Percentiles rank a stretch among this genome's conserved stretches.
Evolutionary conservation across 2,888 invertebrate species (phyloP).

Genomic region (Drosophila formosana): DNA sequence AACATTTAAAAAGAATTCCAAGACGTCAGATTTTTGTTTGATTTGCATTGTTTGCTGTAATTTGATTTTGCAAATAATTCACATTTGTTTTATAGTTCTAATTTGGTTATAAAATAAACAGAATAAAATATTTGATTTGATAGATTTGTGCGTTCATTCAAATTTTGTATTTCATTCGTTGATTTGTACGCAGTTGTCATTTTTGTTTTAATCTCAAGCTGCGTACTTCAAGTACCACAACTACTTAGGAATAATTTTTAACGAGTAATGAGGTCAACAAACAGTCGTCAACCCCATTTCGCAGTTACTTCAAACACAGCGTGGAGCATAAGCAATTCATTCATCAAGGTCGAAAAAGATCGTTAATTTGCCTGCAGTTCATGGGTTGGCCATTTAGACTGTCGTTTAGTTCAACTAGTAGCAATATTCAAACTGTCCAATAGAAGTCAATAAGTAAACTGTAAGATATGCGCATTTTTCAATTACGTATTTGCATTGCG

Average conservation of each 20-base stretch:
- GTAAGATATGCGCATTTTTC: conserved; percentile 75
- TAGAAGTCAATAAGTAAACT: conserved; percentile 74
- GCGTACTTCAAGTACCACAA: neutral
- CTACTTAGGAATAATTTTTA: neutral
- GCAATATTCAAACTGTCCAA: conserved; percentile 66
- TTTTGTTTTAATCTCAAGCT: neutral
- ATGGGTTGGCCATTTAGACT: conserved; percentile 22
- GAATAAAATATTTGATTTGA: neutral
- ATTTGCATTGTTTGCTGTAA: neutral
- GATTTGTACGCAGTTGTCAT: neutral
- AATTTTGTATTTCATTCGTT: neutral
- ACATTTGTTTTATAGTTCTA: neutral
- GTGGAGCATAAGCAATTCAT: neutral
- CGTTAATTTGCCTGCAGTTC: neutral
- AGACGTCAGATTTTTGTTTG: neutral
- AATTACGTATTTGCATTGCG: conserved; percentile 68
- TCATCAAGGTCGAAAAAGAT: neutral
- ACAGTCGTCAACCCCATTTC: neutral
- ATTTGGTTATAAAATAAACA: neutral
- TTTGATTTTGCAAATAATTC: neutral
- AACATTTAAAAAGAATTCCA: neutral
- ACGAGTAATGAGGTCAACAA: neutral
- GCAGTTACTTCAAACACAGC: neutral
- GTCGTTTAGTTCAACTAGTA: neutral
- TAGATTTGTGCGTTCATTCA: neutral